Percentiles rank a stretch among this genome's conserved stretches.
Evolutionary conservation across 2,797 vertebrate species (phyloP).

Genomic region (Acanthurus lineatus): DNA sequence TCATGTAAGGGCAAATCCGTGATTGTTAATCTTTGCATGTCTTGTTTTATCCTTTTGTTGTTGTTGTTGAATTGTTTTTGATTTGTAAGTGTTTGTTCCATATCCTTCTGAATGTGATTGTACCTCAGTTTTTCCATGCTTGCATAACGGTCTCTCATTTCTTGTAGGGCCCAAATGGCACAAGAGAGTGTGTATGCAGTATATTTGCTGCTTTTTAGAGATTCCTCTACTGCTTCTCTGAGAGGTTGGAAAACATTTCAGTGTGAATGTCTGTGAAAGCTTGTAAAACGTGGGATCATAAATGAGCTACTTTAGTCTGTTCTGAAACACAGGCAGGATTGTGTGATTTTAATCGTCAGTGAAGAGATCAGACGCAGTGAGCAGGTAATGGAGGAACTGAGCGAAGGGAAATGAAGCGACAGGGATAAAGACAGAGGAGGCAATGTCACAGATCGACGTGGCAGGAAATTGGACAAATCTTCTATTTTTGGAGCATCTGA

Average conservation of each 20-base stretch:
- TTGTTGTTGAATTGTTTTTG: background rate
- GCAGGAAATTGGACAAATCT: slow-evolving; percentile 74
- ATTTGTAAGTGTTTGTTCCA: background rate
- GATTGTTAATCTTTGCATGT: background rate
- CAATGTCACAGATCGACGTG: slow-evolving; percentile 37
- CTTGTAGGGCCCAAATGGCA: background rate
- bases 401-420: slow-evolving; percentile 54
- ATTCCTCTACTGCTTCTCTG: slow-evolving; percentile 13
- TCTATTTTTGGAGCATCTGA: slow-evolving; percentile 65
- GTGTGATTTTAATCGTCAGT: slow-evolving; percentile 47
- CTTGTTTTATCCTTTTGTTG: background rate
- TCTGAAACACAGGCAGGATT: slow-evolving; percentile 36
- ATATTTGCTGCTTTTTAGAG: background rate
- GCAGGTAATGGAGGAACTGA: slow-evolving; percentile 51
- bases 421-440: slow-evolving; percentile 53
- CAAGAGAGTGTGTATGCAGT: background rate
- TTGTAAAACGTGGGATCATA: slow-evolving; percentile 18
- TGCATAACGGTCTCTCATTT: background rate
- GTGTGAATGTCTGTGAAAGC: slow-evolving; percentile 2
- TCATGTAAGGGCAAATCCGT: background rate
- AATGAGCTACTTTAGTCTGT: slow-evolving; percentile 48
- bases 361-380: slow-evolving; percentile 27
- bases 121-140: too few species aligned
- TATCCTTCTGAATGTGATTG: background rate
- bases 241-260: background rate